phyloP scores from a whole-genome alignment of 2,797 vertebrate species.

The Chelon labrosus region DNA sequence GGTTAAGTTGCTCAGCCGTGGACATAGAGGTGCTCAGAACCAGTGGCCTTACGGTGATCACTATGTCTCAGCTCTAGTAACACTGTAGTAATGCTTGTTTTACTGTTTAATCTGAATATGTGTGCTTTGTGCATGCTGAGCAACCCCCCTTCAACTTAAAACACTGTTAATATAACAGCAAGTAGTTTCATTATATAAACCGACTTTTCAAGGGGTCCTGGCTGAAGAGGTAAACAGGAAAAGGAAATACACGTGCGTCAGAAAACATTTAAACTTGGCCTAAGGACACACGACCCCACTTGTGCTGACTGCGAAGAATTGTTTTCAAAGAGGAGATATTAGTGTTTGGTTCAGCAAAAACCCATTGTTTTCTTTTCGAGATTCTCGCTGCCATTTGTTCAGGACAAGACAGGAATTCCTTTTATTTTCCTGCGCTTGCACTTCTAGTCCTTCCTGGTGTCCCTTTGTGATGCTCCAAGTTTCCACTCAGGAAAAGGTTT shows the following conservation, averaged over 20 bases:
- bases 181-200: background rate
- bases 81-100: background rate
- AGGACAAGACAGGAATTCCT: slow-evolving; percentile 74
- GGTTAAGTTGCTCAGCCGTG: too few species aligned
- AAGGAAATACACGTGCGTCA: background rate
- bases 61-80: too few species aligned
- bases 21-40: too few species aligned
- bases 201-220: slow-evolving; percentile 4
- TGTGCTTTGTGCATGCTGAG: background rate
- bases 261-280: slow-evolving; percentile 8
- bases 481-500: slow-evolving; percentile 50
- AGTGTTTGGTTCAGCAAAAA: slow-evolving; percentile 35
- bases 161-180: background rate
- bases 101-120: background rate
- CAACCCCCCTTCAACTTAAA: background rate
- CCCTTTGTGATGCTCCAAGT: slow-evolving; percentile 36
- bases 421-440: slow-evolving; percentile 73
- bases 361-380: slow-evolving; percentile 63
- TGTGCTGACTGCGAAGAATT: slow-evolving; percentile 52
- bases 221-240: slow-evolving; percentile 19
- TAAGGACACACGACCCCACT: slow-evolving; percentile 18
- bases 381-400: slow-evolving; percentile 40
- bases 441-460: slow-evolving; percentile 77
- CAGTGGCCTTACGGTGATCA: too few species aligned
- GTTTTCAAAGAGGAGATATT: slow-evolving; percentile 12